These are phyloP conservation scores for Dione vanillae DNA, from an alignment of 2,888 invertebrate species.

Conservation along the genomic window DNA sequence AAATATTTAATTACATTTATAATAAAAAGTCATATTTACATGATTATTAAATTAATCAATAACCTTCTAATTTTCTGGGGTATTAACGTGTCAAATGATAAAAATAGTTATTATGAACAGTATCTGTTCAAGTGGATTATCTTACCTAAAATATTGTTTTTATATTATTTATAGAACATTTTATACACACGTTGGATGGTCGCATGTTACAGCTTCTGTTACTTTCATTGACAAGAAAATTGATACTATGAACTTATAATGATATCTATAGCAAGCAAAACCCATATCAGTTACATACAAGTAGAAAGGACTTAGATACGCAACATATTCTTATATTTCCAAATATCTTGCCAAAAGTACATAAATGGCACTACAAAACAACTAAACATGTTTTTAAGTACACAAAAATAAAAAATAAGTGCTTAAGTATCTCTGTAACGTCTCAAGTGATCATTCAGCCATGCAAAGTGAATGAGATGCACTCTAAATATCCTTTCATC, in stretches of 20 bases:
- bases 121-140: slow-evolving; percentile 8
- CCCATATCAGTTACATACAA: background rate
- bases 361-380: slow-evolving; percentile 20
- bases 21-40: too few species aligned
- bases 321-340: slow-evolving; percentile 10
- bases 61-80: background rate
- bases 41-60: background rate
- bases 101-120: background rate
- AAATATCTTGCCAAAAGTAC: slow-evolving; percentile 9
- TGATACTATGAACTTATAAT: background rate
- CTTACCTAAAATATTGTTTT: slow-evolving; percentile 5
- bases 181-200: background rate
- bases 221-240: background rate
- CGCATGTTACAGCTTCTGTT: background rate
- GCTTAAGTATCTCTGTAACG: slow-evolving; percentile 35
- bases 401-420: slow-evolving; percentile 30
- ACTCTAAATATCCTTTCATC: slow-evolving; percentile 46
- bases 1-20: too few species aligned
- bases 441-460: slow-evolving; percentile 44
- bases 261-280: background rate
- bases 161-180: background rate
- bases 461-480: slow-evolving; percentile 36
- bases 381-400: slow-evolving; percentile 24
- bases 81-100: slow-evolving; percentile 3
- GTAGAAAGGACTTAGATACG: background rate